Evolutionary conservation across 2,888 invertebrate genomes (phyloP).

Genomic region (Eupithecia subfuscata): DNA sequence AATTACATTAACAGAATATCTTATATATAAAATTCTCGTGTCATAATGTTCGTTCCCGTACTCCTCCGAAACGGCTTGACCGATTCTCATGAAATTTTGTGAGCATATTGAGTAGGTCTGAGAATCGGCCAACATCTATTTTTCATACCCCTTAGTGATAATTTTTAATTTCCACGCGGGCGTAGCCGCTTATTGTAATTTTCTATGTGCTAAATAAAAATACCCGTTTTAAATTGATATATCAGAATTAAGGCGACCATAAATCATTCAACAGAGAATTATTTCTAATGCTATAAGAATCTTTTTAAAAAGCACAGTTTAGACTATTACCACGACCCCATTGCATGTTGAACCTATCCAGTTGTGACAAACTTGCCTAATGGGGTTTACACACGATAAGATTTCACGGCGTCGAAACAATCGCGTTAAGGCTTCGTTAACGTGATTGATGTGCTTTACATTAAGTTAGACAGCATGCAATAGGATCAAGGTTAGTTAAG

Average conservation of each 20-base stretch:
- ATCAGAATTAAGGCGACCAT: background rate
- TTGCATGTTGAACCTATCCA: conserved; percentile 27
- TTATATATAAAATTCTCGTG: no score
- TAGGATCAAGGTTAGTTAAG: conserved; percentile 19
- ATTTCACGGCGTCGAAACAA: conserved; percentile 27
- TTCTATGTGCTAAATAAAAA: no score
- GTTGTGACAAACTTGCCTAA: conserved; percentile 29
- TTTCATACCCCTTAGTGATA: no score
- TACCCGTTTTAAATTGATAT: background rate
- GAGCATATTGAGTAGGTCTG: no score
- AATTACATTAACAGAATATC: no score
- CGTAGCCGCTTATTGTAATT: no score
- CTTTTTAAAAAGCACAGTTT: background rate
- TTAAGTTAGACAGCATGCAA: conserved; percentile 47
- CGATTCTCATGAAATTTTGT: no score
- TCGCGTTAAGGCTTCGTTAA: conserved; percentile 36
- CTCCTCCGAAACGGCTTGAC: no score
- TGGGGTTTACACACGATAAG: conserved; percentile 26
- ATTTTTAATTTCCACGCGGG: no score
- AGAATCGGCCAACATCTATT: no score
- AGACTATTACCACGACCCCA: conserved; percentile 13
- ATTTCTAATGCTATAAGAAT: background rate
- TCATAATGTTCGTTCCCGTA: no score
- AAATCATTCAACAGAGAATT: background rate
- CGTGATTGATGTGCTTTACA: conserved; percentile 44